Base-by-base conservation (phyloP, 2,113 vertebrate species). In the Calidris pygmaea region DNA sequence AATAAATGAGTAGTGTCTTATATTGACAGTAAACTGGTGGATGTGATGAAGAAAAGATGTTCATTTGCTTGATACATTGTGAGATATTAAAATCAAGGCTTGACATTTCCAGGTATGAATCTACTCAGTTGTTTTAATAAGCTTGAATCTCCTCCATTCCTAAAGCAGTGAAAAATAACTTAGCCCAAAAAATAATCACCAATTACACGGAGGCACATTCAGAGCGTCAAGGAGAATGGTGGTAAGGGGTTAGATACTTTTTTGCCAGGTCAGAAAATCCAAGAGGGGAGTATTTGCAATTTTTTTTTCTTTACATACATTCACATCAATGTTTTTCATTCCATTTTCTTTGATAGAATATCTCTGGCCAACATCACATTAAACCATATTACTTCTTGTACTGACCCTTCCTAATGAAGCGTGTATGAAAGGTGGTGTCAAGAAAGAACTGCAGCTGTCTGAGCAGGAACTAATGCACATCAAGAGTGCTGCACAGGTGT, bases 1-100 rank as follows among this genome's bases (percentile, higher is more conserved):
- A 93, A 92, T 85, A 93, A 92, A 90, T 24, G n/a, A 89, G 66
- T n/a, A 73, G 70, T 85, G 84, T 62, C 58, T 95, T 53, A 85
- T 58, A 79, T 34, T 91, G 89, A 93, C 80, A 90, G 86, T 79
- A 91, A 95, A 87, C 87, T 55, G 58, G 62, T 85, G n/a, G 50
- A 75, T 85, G 55, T 65, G 85, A 90, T 87, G 85, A 85, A 88
- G 79, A 94, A 88, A 62, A 92, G 53, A 90, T 62, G 48, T 74
- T 92, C 17, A 87, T 82, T 95, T 95, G 55, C 84, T 82, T 58
- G n/a, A 87, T 70, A 82, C 23, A 29, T 66, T 85, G 77, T 75
- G 41, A 74, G 62, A 79, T 79, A 89, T 83, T 95, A 80, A 95
- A 89, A 95, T 89, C 58, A 75, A 72, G 66, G 55, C 41, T 35